phyloP scores from a whole-genome alignment of 2,113 vertebrate species.

The Sterna hirundo region DNA sequence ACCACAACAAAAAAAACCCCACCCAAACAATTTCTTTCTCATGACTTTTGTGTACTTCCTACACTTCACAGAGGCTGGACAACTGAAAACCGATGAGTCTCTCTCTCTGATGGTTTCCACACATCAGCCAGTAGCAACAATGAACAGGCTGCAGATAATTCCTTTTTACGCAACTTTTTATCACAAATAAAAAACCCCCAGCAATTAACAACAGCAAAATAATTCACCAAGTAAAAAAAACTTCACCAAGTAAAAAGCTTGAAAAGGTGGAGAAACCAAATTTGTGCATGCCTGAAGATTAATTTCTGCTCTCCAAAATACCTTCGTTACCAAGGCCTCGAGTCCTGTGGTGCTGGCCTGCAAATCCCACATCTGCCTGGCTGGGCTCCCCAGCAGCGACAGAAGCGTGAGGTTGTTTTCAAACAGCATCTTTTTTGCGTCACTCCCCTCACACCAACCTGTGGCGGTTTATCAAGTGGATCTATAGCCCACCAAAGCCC shows the following conservation, averaged over 20 bases:
- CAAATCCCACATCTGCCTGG: neutral
- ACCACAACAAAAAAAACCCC: no score
- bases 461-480: neutral
- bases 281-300: neutral
- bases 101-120: neutral
- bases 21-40: neutral
- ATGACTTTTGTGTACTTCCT: neutral
- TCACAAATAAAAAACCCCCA: neutral
- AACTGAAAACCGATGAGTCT: neutral
- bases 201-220: neutral
- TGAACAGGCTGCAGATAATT: neutral
- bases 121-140: neutral
- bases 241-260: neutral
- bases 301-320: neutral
- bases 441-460: neutral
- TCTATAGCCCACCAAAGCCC: neutral
- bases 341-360: fast-evolving
- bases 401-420: neutral
- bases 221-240: neutral
- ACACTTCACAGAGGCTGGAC: neutral
- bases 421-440: neutral
- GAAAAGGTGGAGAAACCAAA: neutral
- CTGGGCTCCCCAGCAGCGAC: no score
- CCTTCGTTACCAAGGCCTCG: neutral
- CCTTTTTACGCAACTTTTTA: neutral